Evolutionary conservation across 2,113 vertebrate genomes (phyloP).

Genomic region (Halcyon malimbica): DNA sequence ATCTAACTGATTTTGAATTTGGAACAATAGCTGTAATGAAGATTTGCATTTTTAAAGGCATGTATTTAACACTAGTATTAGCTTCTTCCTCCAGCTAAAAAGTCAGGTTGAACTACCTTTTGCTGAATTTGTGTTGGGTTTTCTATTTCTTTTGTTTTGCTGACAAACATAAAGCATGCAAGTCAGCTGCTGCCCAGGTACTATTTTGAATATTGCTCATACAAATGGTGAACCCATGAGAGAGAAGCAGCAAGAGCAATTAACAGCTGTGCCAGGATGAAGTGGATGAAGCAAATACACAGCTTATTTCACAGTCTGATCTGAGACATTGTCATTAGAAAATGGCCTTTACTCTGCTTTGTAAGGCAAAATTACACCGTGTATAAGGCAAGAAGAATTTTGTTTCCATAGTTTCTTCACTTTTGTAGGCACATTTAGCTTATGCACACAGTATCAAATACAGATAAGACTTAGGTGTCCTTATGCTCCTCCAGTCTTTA

Average conservation of each 20-base stretch:
- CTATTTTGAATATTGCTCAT: background rate
- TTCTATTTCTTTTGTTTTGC: background rate
- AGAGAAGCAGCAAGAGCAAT: background rate
- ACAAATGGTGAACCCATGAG: background rate
- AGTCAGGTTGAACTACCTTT: slow-evolving; percentile 18
- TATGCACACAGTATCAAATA: background rate
- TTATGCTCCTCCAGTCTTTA: background rate
- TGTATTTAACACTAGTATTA: slow-evolving; percentile 44
- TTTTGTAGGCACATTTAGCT: background rate
- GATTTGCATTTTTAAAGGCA: slow-evolving; percentile 45
- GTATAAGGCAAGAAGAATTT: background rate
- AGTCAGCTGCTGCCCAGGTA: background rate
- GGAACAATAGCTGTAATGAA: slow-evolving; percentile 57
- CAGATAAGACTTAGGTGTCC: background rate
- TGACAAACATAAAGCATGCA: background rate
- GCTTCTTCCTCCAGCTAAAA: slow-evolving; percentile 28
- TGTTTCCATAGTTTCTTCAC: background rate
- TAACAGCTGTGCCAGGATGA: background rate
- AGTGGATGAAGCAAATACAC: background rate
- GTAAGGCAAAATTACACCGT: background rate
- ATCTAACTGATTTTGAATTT: slow-evolving; percentile 35
- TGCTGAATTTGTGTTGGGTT: background rate
- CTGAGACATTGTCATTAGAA: background rate
- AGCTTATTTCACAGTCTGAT: background rate
- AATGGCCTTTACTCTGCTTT: background rate